A percentile compares a stretch with the other conserved stretches of the same genome.
These are phyloP conservation scores for Cebus imitator DNA, from an alignment of 2,113 vertebrate genomes.

Conservation along the genomic window DNA sequence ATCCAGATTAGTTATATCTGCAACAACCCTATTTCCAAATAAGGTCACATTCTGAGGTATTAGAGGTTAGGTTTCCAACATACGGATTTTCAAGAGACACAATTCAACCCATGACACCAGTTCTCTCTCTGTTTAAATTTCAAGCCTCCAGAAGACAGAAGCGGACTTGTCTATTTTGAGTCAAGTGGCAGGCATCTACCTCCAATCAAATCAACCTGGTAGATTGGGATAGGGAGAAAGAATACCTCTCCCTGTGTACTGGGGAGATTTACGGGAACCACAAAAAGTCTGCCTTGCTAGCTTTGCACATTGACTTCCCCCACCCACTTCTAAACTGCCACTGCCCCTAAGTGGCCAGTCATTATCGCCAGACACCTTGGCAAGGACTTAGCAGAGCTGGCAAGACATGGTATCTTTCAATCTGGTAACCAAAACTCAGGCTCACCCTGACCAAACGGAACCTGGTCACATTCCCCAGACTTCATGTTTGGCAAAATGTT, in stretches of 20 bases:
- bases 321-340: background rate
- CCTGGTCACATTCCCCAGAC: too few species aligned
- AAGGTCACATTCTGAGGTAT: background rate
- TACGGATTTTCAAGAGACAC: background rate
- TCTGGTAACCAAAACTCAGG: background rate
- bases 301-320: background rate
- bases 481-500: background rate
- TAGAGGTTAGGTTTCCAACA: background rate
- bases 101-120: background rate
- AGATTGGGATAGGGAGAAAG: background rate
- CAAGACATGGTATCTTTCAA: background rate
- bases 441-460: background rate
- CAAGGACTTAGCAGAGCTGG: background rate
- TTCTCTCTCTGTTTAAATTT: background rate
- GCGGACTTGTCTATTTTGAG: background rate
- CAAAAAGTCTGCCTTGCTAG: background rate
- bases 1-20: background rate
- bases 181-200: background rate
- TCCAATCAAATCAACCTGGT: background rate
- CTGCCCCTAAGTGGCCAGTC: background rate
- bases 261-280: background rate
- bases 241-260: background rate
- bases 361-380: background rate
- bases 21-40: background rate
- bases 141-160: background rate